A percentile compares a stretch with the other conserved stretches of the same genome.
These are phyloP conservation scores for Leptinotarsa haldemani DNA, from an alignment of 2,888 invertebrate species.

Conservation along the genomic window DNA sequence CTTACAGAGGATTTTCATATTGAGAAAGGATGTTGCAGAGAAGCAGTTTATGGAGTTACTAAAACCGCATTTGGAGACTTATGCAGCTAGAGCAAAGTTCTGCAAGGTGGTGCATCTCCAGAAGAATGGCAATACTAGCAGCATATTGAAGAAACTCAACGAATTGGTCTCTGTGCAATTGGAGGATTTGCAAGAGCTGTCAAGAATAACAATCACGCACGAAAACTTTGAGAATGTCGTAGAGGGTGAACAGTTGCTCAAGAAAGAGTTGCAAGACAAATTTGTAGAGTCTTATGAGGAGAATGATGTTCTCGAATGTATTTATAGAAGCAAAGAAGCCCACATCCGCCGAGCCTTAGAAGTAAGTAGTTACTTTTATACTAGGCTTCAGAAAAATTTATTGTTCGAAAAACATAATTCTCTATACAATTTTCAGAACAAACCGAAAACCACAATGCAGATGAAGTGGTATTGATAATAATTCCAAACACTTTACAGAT, in stretches of 20 bases:
- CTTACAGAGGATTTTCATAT: slow-evolving; percentile 41
- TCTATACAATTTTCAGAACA: too few relatives aligned
- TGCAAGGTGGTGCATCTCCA: slow-evolving; percentile 33
- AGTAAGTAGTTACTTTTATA: slow-evolving; percentile 32
- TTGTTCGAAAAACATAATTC: too few relatives aligned
- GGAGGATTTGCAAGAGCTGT: slow-evolving; percentile 8
- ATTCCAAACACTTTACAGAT: too few relatives aligned
- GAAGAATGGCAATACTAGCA: slow-evolving; percentile 45
- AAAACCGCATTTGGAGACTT: slow-evolving; percentile 35
- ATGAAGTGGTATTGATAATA: too few relatives aligned
- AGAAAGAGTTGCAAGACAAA: slow-evolving; percentile 26
- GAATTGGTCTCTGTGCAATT: slow-evolving; percentile 20
- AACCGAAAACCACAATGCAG: too few relatives aligned
- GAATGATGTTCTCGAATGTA: slow-evolving; percentile 27
- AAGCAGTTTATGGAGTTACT: slow-evolving; percentile 31
- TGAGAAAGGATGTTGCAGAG: slow-evolving; percentile 35
- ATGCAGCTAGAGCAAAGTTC: slow-evolving; percentile 27
- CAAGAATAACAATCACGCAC: slow-evolving; percentile 31
- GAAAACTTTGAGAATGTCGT: slow-evolving; percentile 35
- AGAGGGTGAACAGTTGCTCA: slow-evolving; percentile 30
- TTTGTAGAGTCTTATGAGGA: slow-evolving; percentile 31
- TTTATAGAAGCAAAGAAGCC: slow-evolving; percentile 29
- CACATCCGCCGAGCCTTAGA: slow-evolving; percentile 37
- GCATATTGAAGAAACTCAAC: slow-evolving; percentile 38
- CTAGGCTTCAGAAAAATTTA: too few relatives aligned